Evolutionary conservation across 2,113 vertebrate genomes (phyloP), one percentile per base, ranked within the genome.

Genomic region (Psittacara wagleri): DNA sequence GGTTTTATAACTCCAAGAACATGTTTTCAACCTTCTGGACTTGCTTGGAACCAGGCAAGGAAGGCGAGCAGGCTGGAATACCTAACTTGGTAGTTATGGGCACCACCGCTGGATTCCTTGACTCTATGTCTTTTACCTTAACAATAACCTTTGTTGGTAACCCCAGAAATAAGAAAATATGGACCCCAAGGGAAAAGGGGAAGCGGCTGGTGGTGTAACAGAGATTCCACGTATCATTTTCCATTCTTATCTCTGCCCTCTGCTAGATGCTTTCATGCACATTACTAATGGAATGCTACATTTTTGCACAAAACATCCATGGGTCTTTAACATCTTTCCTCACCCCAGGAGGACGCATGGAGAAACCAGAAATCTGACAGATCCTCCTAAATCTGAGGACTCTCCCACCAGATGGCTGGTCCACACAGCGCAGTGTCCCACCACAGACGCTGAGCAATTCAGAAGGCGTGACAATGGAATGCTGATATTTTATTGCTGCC

Each of bases 331-430:
- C 73, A 66, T 93, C 49, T 62, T 89, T 92, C 67, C 28, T 59
- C 37, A 55, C 90, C 66, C 70, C 62, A 83, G 44, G 28, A 84
- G 66, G 35, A 92, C 39, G 18, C 72, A 46, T 63, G 54, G 86
- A 95, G 59, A 86, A 80, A 94, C 49, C 81, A 94, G 77, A 74
- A 94, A 75, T 73, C 44, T 84, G 80, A 88, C 67, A 87, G 20
- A 86, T 82, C 57, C 22, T 91, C 86, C 66, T 79, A 88, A 94
- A 95, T 92, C 75, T 76, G 31, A 57, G 61, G 75, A 37, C 46
- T 90, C 11, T 95, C 73, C n/a, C 66, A 66, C 27, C 82, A 92
- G 81, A 85, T 76, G 93, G 78, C 90, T 92, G 74, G 35, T 86
- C 81, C 90, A 44, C 81, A 89, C 79, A 89, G 41, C 6, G 1